Base-by-base conservation (phyloP, 2,888 invertebrate species). In the Drosophila vallismaia region DNA sequence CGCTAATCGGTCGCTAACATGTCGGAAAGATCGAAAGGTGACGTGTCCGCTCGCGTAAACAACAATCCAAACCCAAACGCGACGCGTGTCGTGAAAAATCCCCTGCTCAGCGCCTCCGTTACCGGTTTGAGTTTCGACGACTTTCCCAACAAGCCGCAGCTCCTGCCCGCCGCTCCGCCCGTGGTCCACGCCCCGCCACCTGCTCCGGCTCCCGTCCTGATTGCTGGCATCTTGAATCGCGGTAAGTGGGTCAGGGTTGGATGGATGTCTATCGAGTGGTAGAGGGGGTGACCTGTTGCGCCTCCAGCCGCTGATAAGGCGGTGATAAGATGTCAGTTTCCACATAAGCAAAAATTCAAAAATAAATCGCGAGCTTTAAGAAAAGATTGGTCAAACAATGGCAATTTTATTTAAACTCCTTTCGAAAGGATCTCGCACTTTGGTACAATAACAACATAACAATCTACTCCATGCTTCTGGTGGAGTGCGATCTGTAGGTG, bases 61-160 rank as follows among this genome's bases (percentile, higher is more conserved):
- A 80, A 67, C 68, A 93, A 69, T 63, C 44, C 54, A n/a, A 70
- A 51, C 58, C 45, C 60, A n/a, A 70, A 51, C 46, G 92, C 92
- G 95, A 95, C 91, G 94, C 95, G 54, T 92, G 63, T 86, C 57
- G 91, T 93, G 54, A 93, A 93, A 93, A 96, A 96, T 92, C 94
- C 95, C 31, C 92, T 96, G 81, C 92, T 96, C 72, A 95, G 94
- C 79, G 94, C 94, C 57, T 95, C 95, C 67, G 95, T 95, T 73
- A 94, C 94, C 76, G 95, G 95, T 56, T 93, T 94, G 77, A 94
- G 95, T 10, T 93, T 94, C 58, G 95, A 96, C 80, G 95, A 95
- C 91, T 94, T 95, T 92, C 93, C 94, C 75, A 94, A 95, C 89
- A 94, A 94, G 91, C 94, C 95, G 63, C 92, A 95, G 69, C 92